Evolutionary conservation across 2,113 vertebrate species (phyloP).

Genomic region (Planiliza haematocheilus): DNA sequence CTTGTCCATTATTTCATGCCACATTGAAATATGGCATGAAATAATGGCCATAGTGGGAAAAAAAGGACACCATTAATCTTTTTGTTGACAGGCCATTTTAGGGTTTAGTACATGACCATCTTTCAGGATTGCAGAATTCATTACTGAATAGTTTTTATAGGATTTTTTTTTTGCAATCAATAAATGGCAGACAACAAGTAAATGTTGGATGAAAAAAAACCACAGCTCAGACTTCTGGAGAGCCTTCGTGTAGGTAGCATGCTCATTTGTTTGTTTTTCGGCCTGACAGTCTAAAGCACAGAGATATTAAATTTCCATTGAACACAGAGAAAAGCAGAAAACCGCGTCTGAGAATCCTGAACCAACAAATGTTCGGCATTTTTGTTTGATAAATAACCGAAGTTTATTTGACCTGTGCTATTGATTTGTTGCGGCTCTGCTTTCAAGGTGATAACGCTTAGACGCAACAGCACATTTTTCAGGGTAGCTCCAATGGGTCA

Average conservation of each 20-base stretch:
- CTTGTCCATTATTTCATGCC: background rate
- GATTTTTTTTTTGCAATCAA: too few species aligned
- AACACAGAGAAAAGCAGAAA: constrained; percentile 8
- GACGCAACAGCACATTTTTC: background rate
- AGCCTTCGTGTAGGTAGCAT: too few species aligned
- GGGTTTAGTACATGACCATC: background rate
- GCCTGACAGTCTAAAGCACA: constrained; percentile 2
- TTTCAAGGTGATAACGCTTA: constrained; percentile 22
- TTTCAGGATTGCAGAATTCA: background rate
- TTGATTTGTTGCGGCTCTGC: background rate
- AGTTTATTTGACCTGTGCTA: constrained; percentile 8
- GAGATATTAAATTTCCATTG: background rate
- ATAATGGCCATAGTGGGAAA: too few species aligned
- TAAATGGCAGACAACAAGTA: too few species aligned
- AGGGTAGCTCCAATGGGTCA: background rate
- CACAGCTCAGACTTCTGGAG: too few species aligned
- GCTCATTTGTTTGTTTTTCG: too few species aligned
- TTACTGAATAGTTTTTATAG: too few species aligned
- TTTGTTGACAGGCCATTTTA: constrained; percentile 6
- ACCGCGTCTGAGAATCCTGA: constrained; percentile 1
- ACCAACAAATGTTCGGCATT: background rate
- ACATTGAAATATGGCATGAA: too few species aligned
- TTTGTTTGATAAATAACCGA: constrained; percentile 1
- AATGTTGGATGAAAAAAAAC: too few species aligned
- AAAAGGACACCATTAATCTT: background rate